Evolutionary conservation across 2,113 vertebrate genomes (phyloP), one percentile per base, ranked within the genome.

Genomic region (Brachionichthys hirsutus): DNA sequence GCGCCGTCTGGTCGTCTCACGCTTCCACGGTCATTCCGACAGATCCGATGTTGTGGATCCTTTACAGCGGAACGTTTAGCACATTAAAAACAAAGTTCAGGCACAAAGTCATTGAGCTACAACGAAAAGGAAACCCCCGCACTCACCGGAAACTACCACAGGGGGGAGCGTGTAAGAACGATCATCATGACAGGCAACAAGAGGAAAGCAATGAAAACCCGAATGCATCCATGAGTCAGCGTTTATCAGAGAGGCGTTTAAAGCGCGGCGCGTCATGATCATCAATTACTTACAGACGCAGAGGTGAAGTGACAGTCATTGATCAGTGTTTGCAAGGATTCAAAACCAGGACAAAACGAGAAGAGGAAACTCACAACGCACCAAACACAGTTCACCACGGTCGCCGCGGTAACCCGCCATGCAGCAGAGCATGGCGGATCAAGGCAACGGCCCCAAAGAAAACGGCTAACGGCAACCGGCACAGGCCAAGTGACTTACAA

Each of bases 401-500:
- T 91, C 87, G 89, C 91, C 91, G 92, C 87, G 70, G 81, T 90
- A 90, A 91, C 85, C 88, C 82, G 90, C 90, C 92, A 91, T 92
- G 91, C 89, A 89, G 87, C 75, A 86, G 77, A 91, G 90, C 90
- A 91, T 91, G 90, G 89, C 87, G 87, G 91, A 88, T 91, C 85
- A 90, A 90, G 90, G 89, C 90, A 89, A 91, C 89, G 85, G 88
- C 85, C 91, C 88, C 12, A 87, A 85, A 78, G 76, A 86, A 75
- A 86, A 88, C 63, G 85, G 89, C 90, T 92, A 91, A 91, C 74
- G 88, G 89, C 90, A 91, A 92, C 91, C 91, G 89, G 91, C 90
- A 92, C 90, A 92, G 90, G 87, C 90, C 91, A 92, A 88, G 92
- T 89, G 89, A 94, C 92, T 94, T 94, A 93, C 92, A 88, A 92